Evolutionary conservation across 2,797 vertebrate species (phyloP), one percentile per base, ranked within the genome.

Genomic region (Tenualosa thibaudeaui): DNA sequence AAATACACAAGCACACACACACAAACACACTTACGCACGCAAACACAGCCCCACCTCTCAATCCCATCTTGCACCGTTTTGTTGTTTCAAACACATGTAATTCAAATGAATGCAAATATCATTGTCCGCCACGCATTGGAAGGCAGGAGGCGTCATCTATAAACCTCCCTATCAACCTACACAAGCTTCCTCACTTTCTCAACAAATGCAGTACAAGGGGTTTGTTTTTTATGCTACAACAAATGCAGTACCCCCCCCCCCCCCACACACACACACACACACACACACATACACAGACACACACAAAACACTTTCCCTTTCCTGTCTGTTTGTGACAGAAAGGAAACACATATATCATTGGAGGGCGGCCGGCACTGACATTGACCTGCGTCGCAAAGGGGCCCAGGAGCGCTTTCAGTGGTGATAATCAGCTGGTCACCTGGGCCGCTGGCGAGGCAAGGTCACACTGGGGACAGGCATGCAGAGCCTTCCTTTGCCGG

Each of bases 51-150:
- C 26, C 65, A 31, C 65, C n/a, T 71, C 65, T 26, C 65, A 71
- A 71, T 71, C 65, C 26, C 65, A 71, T 26, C 65, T 40, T 71
- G 31, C 84, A 75, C 51, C 81, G 51, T 85, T 65, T 83, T 62
- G 65, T 83, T 85, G 82, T 84, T 86, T 85, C 82, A 82, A 81
- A 90, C 81, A 81, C 83, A 88, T 88, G 87, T 89, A 88, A 89
- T 85, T 88, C 88, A 86, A 89, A 86, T 85, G 85, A 89, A 90
- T 90, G 88, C 86, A 87, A 87, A 89, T 90, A 43, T 56, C 81
- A 26, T 8, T 17, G 19, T 78, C 60, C 71, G 31, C 82, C 81
- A 86, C 81, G 85, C 88, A 86, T 85, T 60, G 84, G 85, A 86
- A 86, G n/a, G 53, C 78, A 54, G 84, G 83, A 60, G 51, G 31